These are phyloP conservation scores for Leptinotarsa peninsularis DNA, from an alignment of 2,888 invertebrate genomes.

Conservation along the genomic window DNA sequence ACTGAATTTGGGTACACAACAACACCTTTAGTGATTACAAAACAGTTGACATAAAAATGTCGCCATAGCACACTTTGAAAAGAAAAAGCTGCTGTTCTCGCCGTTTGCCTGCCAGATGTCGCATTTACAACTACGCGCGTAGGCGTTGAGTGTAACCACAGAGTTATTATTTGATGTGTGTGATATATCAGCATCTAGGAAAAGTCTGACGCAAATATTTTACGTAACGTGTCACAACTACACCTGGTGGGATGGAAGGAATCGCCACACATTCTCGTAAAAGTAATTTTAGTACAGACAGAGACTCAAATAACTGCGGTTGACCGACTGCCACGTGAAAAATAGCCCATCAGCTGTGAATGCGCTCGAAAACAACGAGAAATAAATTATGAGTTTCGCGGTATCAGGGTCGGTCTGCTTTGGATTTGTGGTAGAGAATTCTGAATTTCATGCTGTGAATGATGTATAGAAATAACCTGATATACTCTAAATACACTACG, in stretches of 20 bases:
- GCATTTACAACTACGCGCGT: conserved; percentile 17
- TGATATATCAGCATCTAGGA: conserved; percentile 45
- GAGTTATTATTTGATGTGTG: conserved; percentile 48
- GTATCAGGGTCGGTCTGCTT: background rate
- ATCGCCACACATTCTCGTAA: conserved; percentile 51
- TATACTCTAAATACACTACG: no score
- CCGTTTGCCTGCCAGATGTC: conserved; percentile 26
- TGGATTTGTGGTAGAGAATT: background rate
- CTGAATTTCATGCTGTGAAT: conserved; percentile 33
- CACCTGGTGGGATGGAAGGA: conserved; percentile 54
- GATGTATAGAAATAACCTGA: background rate
- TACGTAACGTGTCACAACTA: conserved; percentile 58
- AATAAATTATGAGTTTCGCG: conserved; percentile 25
- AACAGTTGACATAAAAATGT: background rate
- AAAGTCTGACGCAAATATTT: conserved; percentile 58
- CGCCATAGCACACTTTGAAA: background rate
- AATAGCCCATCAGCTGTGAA: conserved; percentile 59
- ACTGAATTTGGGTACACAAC: background rate
- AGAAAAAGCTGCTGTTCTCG: conserved; percentile 1
- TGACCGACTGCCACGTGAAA: conserved; percentile 58
- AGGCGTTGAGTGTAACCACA: conserved; percentile 36
- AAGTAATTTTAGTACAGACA: conserved; percentile 53
- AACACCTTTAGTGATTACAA: no score
- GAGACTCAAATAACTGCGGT: conserved; percentile 51
- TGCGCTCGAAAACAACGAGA: conserved; percentile 31